Evolutionary conservation across 2,113 vertebrate species (phyloP), one percentile per base, ranked within the genome.

Genomic region (Lucifuga dentata): DNA sequence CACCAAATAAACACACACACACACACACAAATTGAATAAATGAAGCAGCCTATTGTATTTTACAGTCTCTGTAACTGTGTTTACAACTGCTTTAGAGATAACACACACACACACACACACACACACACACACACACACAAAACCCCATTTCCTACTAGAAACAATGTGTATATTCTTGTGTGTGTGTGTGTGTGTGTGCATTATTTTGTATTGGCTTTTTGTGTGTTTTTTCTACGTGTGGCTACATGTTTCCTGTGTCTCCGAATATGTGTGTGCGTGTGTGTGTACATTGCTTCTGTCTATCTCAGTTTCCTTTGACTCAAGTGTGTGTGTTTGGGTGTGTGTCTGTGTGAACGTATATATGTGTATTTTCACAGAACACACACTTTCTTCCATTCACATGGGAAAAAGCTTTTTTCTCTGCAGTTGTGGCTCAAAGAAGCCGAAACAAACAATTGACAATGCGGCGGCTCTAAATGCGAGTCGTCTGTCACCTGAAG

Each of bases 31-130:
- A 53, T 33, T 1, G 5, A 52, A 63, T 78, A 58, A 73, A 40
- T 74, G 46, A 77, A 78, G 49, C 72, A 61, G 68, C 16, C 79
- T 50, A 89, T 91, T 89, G 85, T 89, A 49, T 68, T 73, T 43
- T 41, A 46, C 58, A 16, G 72, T 62, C 69, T 73, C 65, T 61
- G 40, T 57, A 39, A 38, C 65, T 81, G 58, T 82, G 77, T 88
- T 80, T 79, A 84, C 50, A 63, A 55, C 51, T 45, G 53, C 67
- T 65, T 48, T 46, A 76, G 56, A 78, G 73, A 89, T 81, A 87
- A 88, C 51, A 78, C 51, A 76, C 63, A 53, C 63, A 75, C 26
- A 29, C 26, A 40, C n/a, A 88, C 51, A 78, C 51, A 76, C 63
- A 53, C 63, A 75, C 26, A 29, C 26, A 88, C 51, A 78, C 51